These are phyloP conservation scores for Resseliella maxima DNA, from an alignment of 2,888 invertebrate species.

Conservation along the genomic window DNA sequence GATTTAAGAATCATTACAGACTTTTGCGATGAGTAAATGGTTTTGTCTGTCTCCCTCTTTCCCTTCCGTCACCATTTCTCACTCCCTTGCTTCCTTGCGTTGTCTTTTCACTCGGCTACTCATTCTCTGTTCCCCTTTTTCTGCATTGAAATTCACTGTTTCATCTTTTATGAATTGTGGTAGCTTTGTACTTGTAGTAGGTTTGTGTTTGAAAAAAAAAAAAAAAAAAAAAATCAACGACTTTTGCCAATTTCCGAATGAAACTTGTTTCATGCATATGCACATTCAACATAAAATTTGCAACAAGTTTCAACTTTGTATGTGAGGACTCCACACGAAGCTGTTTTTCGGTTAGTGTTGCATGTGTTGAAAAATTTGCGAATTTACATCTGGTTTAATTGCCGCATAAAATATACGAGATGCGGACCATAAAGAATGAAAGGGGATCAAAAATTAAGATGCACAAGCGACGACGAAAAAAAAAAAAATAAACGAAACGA, in stretches of 20 bases:
- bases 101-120: too few relatives aligned
- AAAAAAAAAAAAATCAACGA: not conserved
- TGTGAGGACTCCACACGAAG: constrained; percentile 23
- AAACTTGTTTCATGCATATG: not conserved
- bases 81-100: too few relatives aligned
- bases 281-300: constrained; percentile 10
- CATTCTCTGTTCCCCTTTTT: not conserved
- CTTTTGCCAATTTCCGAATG: not conserved
- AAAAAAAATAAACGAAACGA: not conserved
- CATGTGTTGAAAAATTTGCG: constrained; percentile 28
- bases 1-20: not conserved
- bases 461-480: not conserved
- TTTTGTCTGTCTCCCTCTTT: too few relatives aligned
- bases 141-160: not conserved
- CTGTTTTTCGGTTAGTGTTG: not conserved
- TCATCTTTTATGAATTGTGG: constrained; percentile 1
- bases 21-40: too few relatives aligned
- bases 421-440: not conserved
- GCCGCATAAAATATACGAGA: constrained; percentile 35
- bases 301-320: constrained; percentile 16
- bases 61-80: too few relatives aligned
- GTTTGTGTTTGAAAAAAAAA: too few relatives aligned
- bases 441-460: not conserved
- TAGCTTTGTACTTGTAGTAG: too few relatives aligned
- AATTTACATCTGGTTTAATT: constrained; percentile 53